These are phyloP conservation scores for Rallus limicola DNA, from an alignment of 2,113 vertebrate genomes.

Conservation along the genomic window DNA sequence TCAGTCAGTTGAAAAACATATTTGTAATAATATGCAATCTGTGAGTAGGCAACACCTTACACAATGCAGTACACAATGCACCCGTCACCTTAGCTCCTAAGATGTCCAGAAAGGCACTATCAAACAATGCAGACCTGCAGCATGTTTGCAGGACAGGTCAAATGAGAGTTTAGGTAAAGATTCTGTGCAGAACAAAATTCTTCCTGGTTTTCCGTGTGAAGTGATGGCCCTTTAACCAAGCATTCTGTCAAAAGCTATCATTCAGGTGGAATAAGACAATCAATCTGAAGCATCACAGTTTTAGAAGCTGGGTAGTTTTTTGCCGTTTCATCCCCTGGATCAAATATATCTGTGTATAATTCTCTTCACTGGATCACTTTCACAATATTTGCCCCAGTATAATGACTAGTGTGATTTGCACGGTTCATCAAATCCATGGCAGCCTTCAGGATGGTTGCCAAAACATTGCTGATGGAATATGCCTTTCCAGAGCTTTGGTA, in stretches of 20 bases:
- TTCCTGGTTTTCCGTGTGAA: not conserved
- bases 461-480: not conserved
- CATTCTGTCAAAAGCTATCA: not conserved
- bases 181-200: not conserved
- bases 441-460: not conserved
- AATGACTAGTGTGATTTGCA: not conserved
- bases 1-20: not conserved
- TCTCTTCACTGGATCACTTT: not conserved
- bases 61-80: not conserved
- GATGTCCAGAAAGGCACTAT: not conserved
- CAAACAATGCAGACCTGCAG: too few relatives aligned
- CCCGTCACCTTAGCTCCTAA: not conserved
- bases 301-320: not conserved
- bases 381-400: not conserved
- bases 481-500: not conserved
- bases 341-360: not conserved
- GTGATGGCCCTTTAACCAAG: not conserved
- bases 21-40: not conserved
- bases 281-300: not conserved
- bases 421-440: not conserved
- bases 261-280: not conserved
- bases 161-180: not conserved
- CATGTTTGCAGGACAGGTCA: not conserved
- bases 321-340: not conserved
- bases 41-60: not conserved